Base-by-base conservation (phyloP, 2,888 invertebrate species). In the Diloba caeruleocephala region DNA sequence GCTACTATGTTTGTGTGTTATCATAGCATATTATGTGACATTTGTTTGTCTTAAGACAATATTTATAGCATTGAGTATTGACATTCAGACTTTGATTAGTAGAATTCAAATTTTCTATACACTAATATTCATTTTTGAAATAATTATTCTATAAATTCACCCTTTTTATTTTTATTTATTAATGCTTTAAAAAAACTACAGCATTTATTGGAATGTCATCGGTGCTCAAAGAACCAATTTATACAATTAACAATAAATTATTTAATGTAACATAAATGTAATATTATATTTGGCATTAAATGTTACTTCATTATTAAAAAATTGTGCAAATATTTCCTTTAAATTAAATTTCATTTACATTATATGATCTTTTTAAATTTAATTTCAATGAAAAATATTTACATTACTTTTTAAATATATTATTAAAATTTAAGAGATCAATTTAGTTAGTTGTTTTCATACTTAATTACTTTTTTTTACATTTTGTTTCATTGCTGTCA, bases 351-450 rank as follows among this genome's bases (percentile, higher is more conserved):
- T 39, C 5, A 13, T 28, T 7, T 41, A 43, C 43, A 66, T 36
- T 43, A 15, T 13, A 49, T 34, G 60, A 39, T 36, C 3, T 32
- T 9, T 19, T 21, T 10, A 32, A 65, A 44, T 44, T 28, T 10
- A 61, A 39, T 36, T 43, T 23, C 28, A 53, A 41, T 28, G 8
- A 12, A 50, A 12, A 43, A n/a, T 12, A 44, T 66, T 39, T 25
- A 15, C 28, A n/a, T n/a, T n/a, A n/a, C n/a, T n/a, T n/a, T n/a
- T n/a, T n/a, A n/a, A n/a, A n/a, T n/a, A n/a, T n/a, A n/a, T n/a
- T 12, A 21, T 52, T 41, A 32, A 25, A 33, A 37, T 62, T 26
- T 68, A 68, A 33, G 61, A 61, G 61, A 61, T 61, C 60, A 44
- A 19, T 21, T 29, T 50, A 13, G 32, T 42, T 42, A 61, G 28